These are phyloP conservation scores for Catharus bicknelli DNA, from an alignment of 2,113 vertebrate genomes.

Conservation along the genomic window DNA sequence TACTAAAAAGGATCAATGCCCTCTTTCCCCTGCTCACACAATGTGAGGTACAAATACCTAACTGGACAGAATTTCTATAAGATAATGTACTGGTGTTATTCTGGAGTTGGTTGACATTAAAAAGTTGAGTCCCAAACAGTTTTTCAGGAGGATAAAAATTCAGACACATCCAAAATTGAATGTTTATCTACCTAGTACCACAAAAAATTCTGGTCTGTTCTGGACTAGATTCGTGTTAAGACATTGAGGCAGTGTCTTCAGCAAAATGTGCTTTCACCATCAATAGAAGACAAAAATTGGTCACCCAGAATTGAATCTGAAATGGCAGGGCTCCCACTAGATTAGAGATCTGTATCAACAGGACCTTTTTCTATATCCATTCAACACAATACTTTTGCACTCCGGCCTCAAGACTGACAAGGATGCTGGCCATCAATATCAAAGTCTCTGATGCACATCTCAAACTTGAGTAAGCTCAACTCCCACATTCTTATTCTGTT, in stretches of 20 bases:
- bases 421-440: neutral
- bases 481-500: neutral
- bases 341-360: neutral
- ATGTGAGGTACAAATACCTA: neutral
- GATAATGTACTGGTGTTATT: neutral
- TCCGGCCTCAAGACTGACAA: neutral
- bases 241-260: neutral
- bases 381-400: neutral
- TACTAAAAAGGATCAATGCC: neutral
- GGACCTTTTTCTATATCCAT: neutral
- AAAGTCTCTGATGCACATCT: neutral
- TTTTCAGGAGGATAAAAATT: neutral
- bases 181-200: neutral
- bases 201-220: neutral
- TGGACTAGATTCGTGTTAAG: neutral
- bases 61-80: neutral
- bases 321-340: neutral
- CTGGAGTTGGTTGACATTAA: neutral
- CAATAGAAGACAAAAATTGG: neutral
- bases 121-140: neutral
- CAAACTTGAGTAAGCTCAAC: neutral
- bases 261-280: neutral
- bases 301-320: neutral
- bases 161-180: neutral
- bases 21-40: neutral